Percentiles rank a stretch among this genome's conserved stretches.
Conservation (phyloP, 2,797 vertebrate genomes). For the Picus viridis region DNA sequence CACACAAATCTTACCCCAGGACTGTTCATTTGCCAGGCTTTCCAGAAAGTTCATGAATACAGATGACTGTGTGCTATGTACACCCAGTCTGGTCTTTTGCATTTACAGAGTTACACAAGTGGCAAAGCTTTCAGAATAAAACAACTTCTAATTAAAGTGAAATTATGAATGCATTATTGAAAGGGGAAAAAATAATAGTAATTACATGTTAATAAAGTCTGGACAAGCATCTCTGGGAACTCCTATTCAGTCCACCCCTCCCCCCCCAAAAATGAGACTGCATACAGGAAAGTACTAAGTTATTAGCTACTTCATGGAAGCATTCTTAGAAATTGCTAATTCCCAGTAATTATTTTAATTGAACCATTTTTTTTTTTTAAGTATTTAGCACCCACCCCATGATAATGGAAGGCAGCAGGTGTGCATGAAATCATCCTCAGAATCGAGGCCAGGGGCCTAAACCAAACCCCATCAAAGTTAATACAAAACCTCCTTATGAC, state of each 20-base stretch:
- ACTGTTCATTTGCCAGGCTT: constrained; percentile 13
- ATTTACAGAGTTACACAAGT: background rate
- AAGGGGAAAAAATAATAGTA: background rate
- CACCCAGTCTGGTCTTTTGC: background rate
- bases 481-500: background rate
- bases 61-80: background rate
- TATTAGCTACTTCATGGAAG: constrained; percentile 11
- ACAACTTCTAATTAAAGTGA: constrained; percentile 28
- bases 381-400: background rate
- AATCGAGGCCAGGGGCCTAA: background rate
- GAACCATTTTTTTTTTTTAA: constrained; percentile 5
- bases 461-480: background rate
- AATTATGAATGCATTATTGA: background rate
- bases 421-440: constrained; percentile 7
- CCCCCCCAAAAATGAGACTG: background rate
- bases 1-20: constrained; percentile 36
- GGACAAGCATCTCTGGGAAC: constrained; percentile 32
- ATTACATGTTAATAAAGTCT: constrained; percentile 15
- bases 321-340: constrained; percentile 42
- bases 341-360: constrained; percentile 27
- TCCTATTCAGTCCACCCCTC: background rate
- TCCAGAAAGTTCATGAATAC: constrained; percentile 26
- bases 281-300: background rate
- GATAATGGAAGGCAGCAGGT: constrained; percentile 13
- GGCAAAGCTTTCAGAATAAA: constrained; percentile 32